These are phyloP conservation scores for Agriopis marginaria DNA, from an alignment of 2,888 invertebrate genomes.

Conservation along the genomic window DNA sequence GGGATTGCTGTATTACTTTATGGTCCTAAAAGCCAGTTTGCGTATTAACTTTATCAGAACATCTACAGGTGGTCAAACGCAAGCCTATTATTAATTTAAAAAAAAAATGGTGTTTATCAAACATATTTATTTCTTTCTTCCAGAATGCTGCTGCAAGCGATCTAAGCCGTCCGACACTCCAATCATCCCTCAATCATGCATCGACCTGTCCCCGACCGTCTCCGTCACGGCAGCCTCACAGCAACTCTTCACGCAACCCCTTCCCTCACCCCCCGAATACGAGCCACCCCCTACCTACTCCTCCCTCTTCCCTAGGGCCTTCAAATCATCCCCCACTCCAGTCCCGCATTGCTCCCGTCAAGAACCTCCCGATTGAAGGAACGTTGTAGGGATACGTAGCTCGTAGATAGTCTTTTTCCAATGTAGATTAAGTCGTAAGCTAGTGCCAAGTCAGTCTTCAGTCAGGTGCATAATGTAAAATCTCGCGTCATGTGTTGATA, in stretches of 20 bases:
- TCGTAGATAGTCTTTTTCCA: slow-evolving; percentile 59
- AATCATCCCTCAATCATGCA: slow-evolving; percentile 78
- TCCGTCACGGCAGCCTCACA: slow-evolving; percentile 75
- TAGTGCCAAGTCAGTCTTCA: slow-evolving; percentile 36
- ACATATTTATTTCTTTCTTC: slow-evolving; percentile 42
- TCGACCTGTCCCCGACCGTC: slow-evolving; percentile 79
- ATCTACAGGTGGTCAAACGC: too few species aligned
- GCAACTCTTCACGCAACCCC: slow-evolving; percentile 72
- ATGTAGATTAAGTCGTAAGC: slow-evolving; percentile 46
- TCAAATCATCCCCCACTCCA: slow-evolving; percentile 77
- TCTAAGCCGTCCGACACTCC: slow-evolving; percentile 81
- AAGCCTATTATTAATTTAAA: too few species aligned
- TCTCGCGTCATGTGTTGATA: neutral
- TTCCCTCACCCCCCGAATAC: slow-evolving; percentile 87
- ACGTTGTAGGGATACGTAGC: slow-evolving; percentile 32
- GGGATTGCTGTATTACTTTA: neutral
- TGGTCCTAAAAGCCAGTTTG: too few species aligned
- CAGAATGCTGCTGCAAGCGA: slow-evolving; percentile 84
- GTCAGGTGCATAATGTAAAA: neutral
- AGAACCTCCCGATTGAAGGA: slow-evolving; percentile 74
- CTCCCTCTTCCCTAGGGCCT: slow-evolving; percentile 87
- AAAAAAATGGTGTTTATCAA: too few species aligned
- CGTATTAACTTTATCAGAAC: neutral
- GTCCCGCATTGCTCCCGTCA: slow-evolving; percentile 82
- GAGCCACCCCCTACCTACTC: slow-evolving; percentile 89